Evolutionary conservation across 1,140 invertebrate genomes (phyloP), one percentile per base, ranked within the genome.

Genomic region (Chymomyza costata): DNA sequence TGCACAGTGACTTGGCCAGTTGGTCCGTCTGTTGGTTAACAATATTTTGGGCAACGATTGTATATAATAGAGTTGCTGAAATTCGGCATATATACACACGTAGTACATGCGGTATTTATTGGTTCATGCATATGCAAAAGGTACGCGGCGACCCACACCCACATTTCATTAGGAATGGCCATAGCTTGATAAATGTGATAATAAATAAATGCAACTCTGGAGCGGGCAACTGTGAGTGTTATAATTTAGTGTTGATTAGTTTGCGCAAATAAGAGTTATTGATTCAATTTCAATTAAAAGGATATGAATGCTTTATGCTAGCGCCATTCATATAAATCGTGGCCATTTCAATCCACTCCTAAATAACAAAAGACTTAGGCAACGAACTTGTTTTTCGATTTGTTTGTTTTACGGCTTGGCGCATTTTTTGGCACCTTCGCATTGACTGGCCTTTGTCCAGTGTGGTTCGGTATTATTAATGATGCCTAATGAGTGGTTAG

Each of bases 201-300:
- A 80, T 80, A 80, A 80, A 80, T 80, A 80, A 81, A n/a, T n/a
- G n/a, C 6, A 17, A 17, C 11, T 3, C 35, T 38, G 35, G 14
- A 38, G 13, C 15, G 35, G 6, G 15, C 35, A 15, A 6, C 14
- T 73, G 73, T 67, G 62, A 76, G 71, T 76, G 71, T 80, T 78
- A 78, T 80, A 80, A 80, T 80, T 80, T 80, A 80, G 73, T 80
- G 73, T 80, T 80, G 73, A 80, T 80, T 80, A 80, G 67, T 80
- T 80, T 80, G 73, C 60, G 64, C 73, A 80, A 80, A 80, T 80
- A 80, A 80, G 73, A 80, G 68, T 80, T 80, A 80, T 80, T 61
- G 67, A 80, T 80, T 73, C 73, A 65, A 80, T 80, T 80, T 80
- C 73, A 80, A 80, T 80, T 80, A 80, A 80, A 78, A 78, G 71